Evolutionary conservation across 2,797 vertebrate species (phyloP).

Genomic region (Neomorphus geoffroyi): DNA sequence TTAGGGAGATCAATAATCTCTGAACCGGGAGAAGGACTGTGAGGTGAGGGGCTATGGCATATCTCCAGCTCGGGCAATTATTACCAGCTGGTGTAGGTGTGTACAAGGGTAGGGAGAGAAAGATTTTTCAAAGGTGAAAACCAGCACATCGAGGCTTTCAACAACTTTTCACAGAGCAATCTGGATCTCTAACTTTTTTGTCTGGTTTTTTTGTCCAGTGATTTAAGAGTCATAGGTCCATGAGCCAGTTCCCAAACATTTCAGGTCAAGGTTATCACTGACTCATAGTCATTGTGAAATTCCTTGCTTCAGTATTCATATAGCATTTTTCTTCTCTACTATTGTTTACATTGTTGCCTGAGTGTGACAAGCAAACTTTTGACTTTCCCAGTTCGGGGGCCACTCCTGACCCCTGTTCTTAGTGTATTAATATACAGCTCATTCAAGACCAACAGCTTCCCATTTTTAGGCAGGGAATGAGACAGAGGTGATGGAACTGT

Average conservation of each 20-base stretch:
- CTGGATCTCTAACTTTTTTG: neutral
- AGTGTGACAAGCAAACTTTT: neutral
- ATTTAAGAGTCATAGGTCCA: neutral
- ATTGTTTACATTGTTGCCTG: neutral
- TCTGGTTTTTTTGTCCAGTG: neutral
- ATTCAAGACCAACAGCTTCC: neutral
- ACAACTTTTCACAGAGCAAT: neutral
- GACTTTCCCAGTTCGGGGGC: neutral
- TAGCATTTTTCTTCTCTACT: neutral
- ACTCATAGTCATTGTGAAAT: neutral
- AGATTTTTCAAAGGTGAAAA: conserved; percentile 9
- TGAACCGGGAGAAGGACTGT: neutral
- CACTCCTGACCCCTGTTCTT: neutral
- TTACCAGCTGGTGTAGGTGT: neutral
- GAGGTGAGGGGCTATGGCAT: neutral
- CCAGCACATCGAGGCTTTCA: neutral
- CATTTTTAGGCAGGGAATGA: neutral
- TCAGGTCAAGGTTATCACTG: neutral
- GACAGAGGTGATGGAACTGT: neutral
- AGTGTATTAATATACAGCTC: neutral
- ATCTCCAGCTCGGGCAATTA: neutral
- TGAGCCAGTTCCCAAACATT: neutral
- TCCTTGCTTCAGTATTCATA: neutral
- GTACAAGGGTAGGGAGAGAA: neutral
- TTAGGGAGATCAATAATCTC: neutral